Evolutionary conservation across 2,113 vertebrate genomes (phyloP), one percentile per base, ranked within the genome.

Genomic region (Corythornis cristatus): DNA sequence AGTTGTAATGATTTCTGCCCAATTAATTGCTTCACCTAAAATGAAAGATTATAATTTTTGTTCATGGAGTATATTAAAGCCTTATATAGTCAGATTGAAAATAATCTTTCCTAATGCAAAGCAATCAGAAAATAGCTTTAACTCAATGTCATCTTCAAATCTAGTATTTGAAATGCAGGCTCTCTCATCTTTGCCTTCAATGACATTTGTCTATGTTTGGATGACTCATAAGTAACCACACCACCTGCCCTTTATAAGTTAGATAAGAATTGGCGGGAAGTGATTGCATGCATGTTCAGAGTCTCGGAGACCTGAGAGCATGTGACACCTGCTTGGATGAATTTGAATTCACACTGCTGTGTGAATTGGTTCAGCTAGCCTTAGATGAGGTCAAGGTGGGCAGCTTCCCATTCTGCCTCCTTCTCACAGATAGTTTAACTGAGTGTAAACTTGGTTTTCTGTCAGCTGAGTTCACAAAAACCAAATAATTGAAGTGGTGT

Each of bases 201-300:
- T 9, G 19, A 4, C 68, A 22, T n/a, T 31, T 51, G 0, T 25
- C 33, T 51, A 0, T 26, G 2, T 51, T 64, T 72, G 46, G 6
- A 3, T 33, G 21, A 21, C 26, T 48, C 21, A 0, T 28, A 56
- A 22, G 61, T 64, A 21, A 11, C 29, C 0, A 2, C 45, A 1
- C 18, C 4, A 2, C n/a, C 22, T 58, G 40, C 25, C 12, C 42
- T 64, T 78, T 12, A 21, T 13, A 0, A 28, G 31, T 26, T 16
- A 43, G 35, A 25, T 54, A 17, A 12, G 40, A 45, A 31, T 5
- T 9, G 35, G 22, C 42, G 54, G 73, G 33, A 86, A 26, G 23
- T 33, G 33, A 33, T 33, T 33, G 28, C 22, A 37, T 2, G 28
- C 42, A 8, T 0, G 5, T 18, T n/a, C 3, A 3, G 37, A 16